Base-by-base conservation (phyloP, 1,140 invertebrate species). In the Bombus confusus region DNA sequence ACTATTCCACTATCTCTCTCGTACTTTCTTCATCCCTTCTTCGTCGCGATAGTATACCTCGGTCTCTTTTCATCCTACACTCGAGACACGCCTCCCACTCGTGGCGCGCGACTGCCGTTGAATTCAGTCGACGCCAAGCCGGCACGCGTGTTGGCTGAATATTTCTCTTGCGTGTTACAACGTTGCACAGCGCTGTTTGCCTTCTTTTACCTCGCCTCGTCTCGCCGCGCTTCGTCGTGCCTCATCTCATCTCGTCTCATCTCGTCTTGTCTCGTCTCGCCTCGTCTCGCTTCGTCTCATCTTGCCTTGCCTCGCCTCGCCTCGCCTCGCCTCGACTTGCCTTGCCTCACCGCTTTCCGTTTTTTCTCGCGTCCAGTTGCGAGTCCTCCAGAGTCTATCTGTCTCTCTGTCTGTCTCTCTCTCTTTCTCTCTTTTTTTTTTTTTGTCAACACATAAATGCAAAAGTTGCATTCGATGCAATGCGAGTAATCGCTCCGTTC, bases 91-190 rank as follows among this genome's bases (percentile, higher is more conserved):
- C 71, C 80, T 84, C 80, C 68, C 84, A 71, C 80, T 89, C 47
- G 79, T 80, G 85, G 68, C 88, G 79, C 88, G 78, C 87, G 78
- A 52, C 80, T 64, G 81, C 47, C 73, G 85, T 80, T 84, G 69
- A 66, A 59, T 87, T 89, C 90, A 92, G 92, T 92, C 90, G 87
- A 86, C 78, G 85, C 86, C 68, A 88, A 91, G 89, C 90, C 84
- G 91, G 64, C 90, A 79, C 90, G 90, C 91, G 91, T 79, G 87
- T 84, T 82, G 76, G 88, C 83, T 15, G 76, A 41, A 37, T 75
- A 39, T 39, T 52, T 34, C 34, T 37, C 9, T 34, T 43, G 71
- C 64, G 71, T 66, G 31, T n/a, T 15, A 10, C 77, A 18, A 31
- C 41, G 39, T 79, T 64, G 68, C 64, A 34, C 22, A 77, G 74